phyloP scores from a whole-genome alignment of 2,113 vertebrate species.

The Mirounga angustirostris region DNA sequence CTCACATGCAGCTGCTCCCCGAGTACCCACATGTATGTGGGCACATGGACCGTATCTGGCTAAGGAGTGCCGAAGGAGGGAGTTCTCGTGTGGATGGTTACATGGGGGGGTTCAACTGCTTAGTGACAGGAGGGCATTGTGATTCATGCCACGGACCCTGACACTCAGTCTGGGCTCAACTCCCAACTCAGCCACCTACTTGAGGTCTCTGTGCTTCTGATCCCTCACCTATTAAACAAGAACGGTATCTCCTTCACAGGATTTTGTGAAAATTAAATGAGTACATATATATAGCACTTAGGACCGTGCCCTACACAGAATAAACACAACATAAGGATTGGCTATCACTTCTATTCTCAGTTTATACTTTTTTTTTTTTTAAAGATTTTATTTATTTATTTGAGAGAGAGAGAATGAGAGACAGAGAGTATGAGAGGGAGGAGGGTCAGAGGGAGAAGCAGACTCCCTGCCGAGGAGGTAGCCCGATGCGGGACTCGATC shows the following conservation, averaged over 20 bases:
- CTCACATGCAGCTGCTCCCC: not conserved
- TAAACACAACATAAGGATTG: not conserved
- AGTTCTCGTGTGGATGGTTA: not conserved
- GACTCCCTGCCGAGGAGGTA: too few species aligned
- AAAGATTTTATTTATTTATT: too few species aligned
- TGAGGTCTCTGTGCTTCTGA: not conserved
- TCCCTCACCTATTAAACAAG: not conserved
- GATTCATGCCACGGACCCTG: not conserved
- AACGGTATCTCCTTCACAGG: not conserved
- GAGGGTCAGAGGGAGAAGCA: too few species aligned
- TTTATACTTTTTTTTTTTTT: not conserved
- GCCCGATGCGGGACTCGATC: too few species aligned
- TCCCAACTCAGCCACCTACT: not conserved
- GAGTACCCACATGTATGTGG: fast-evolving
- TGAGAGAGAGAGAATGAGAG: too few species aligned
- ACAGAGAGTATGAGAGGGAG: too few species aligned
- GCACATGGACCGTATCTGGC: not conserved
- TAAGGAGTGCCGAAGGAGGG: not conserved
- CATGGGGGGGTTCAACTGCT: not conserved
- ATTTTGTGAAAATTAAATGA: not conserved
- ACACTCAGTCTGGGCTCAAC: not conserved
- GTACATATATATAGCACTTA: not conserved
- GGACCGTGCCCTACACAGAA: not conserved
- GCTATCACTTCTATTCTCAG: not conserved
- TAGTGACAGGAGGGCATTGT: not conserved